Conservation (phyloP, 2,113 vertebrate genomes). For the Austrofundulus limnaeus region DNA sequence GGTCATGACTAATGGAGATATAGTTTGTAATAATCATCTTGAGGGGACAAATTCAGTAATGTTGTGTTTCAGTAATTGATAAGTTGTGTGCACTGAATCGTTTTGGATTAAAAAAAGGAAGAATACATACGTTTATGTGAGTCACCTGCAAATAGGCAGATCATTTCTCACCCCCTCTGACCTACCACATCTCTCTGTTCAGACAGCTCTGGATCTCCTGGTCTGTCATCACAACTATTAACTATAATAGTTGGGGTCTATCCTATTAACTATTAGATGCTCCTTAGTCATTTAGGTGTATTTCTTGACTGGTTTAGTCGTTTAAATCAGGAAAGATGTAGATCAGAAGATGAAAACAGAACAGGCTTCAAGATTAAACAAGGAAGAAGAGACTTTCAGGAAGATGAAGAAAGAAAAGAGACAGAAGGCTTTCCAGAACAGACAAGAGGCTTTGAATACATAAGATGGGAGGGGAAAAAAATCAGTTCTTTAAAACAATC, state of each 20-base stretch:
- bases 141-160: background rate
- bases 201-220: background rate
- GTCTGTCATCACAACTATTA: background rate
- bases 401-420: background rate
- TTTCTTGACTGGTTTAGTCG: background rate
- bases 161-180: background rate
- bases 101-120: background rate
- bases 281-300: background rate
- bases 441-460: no score
- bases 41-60: background rate
- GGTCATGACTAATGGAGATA: slow-evolving; percentile 4
- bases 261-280: background rate
- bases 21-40: slow-evolving; percentile 4
- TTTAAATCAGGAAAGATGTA: background rate
- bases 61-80: background rate
- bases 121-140: background rate
- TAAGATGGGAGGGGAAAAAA: no score
- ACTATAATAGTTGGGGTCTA: no score
- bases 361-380: background rate
- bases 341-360: background rate
- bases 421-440: no score
- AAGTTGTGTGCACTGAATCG: no score
- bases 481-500: no score
- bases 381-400: background rate
- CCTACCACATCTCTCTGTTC: background rate